A percentile compares a stretch with the other conserved stretches of the same genome.
phyloP scores from a whole-genome alignment of 2,797 vertebrate genomes.

The Synaphobranchus kaupii region DNA sequence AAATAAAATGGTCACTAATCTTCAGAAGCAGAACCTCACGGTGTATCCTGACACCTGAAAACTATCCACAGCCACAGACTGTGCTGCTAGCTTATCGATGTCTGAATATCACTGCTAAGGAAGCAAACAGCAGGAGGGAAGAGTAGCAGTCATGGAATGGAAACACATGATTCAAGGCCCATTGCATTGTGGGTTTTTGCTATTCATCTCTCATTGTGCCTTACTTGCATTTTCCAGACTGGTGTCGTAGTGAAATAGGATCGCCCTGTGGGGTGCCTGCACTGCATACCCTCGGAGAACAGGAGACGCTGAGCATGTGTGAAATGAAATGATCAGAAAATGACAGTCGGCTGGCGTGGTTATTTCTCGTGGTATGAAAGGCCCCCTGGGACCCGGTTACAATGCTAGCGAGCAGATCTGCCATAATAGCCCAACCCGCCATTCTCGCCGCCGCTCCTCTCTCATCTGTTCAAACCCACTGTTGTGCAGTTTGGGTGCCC shows the following conservation, averaged over 20 bases:
- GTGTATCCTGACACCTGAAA: neutral
- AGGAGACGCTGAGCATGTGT: neutral
- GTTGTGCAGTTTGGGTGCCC: neutral
- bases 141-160: neutral
- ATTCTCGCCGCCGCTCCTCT: neutral
- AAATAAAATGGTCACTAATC: neutral
- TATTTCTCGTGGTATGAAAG: neutral
- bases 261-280: neutral
- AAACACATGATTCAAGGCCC: neutral
- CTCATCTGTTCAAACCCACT: neutral
- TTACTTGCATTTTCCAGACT: neutral
- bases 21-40: neutral
- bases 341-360: neutral
- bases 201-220: neutral
- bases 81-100: neutral
- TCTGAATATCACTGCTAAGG: neutral
- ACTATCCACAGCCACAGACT: neutral
- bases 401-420: neutral
- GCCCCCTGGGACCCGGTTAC: neutral
- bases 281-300: neutral
- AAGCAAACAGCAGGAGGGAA: neutral
- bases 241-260: neutral
- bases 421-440: neutral
- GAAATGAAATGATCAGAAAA: neutral
- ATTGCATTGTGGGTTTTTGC: neutral